Base-by-base conservation (phyloP, 2,888 invertebrate genomes). In the Dermolepida albohirtum region DNA sequence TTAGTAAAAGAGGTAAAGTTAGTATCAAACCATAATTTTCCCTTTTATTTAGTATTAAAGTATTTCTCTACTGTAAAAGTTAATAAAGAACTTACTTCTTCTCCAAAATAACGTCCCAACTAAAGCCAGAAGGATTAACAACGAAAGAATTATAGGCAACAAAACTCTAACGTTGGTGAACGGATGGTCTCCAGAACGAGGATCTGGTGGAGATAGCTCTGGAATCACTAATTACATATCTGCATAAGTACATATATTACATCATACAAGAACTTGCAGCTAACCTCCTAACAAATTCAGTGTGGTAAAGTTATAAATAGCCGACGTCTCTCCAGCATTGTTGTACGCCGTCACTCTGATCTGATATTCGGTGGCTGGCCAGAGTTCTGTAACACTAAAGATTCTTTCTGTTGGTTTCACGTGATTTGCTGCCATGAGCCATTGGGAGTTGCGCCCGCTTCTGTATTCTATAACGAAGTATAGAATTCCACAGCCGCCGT, bases 401-500 rank as follows among this genome's bases (percentile, higher is more conserved):
- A 92, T 92, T 66, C 94, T 88, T 78, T 94, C 94, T 0, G 90
- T 90, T 0, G 92, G 91, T 78, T 92, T 91, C 70, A 94, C 91
- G 78, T 93, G 93, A 82, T 92, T 93, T 1, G 94, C 92, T 0
- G 93, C 90, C 66, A 93, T 86, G 1, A 89, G 90, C 94, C 94
- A 93, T 78, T 90, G 86, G 10, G 89, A 85, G 72, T 90, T 88
- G 47, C 87, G 86, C 54, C 88, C 87, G 67, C 89, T 87, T 68
- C 89, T 84, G 78, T 94, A 95, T 79, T 95, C 94, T 44, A 95
- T 89, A 73, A 92, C 91, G 78, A 94, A 95, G 83, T 93, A 92
- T 7, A 92, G 87, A 72, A 95, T 94, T 1, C 94, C 94, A 78
- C 95, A 95, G 17, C 95, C 95, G 0, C 94, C 94, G 77, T 95